phyloP scores from a whole-genome alignment of 2,888 invertebrate genomes.

The Pristionchus mayeri region DNA sequence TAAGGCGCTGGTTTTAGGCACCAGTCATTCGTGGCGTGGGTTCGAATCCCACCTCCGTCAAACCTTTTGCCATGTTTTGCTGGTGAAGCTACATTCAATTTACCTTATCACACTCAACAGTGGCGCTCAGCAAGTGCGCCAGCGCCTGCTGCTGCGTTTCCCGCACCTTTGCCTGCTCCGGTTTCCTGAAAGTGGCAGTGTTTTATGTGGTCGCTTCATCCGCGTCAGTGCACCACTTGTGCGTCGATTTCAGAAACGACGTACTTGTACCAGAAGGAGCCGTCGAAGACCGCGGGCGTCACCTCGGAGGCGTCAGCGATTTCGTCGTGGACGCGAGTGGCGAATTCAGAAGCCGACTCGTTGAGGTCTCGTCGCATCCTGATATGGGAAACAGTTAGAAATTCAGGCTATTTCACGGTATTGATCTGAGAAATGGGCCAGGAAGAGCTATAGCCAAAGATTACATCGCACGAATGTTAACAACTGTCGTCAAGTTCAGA shows the following conservation, averaged over 20 bases:
- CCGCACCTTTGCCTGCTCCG: conserved; percentile 11
- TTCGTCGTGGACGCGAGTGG: conserved; percentile 25
- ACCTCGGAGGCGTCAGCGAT: conserved; percentile 38
- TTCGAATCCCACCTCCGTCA: conserved; percentile 53
- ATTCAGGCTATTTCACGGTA: not conserved
- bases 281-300: conserved; percentile 20
- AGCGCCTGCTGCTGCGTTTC: conserved; percentile 11
- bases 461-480: too few relatives aligned
- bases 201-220: not conserved
- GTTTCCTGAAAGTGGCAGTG: not conserved
- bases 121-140: conserved; percentile 27
- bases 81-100: not conserved
- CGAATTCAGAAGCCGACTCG: conserved; percentile 41
- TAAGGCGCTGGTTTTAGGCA: conserved; percentile 91
- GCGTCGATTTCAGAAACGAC: not conserved
- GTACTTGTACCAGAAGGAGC: conserved; percentile 47
- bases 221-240: not conserved
- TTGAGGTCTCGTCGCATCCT: conserved; percentile 37
- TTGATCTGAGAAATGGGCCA: too few relatives aligned
- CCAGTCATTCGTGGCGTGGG: conserved; percentile 81
- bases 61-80: conserved; percentile 20
- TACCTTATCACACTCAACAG: not conserved
- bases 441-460: too few relatives aligned
- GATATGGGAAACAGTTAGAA: not conserved
- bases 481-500: too few relatives aligned